phyloP scores from a whole-genome alignment of 2,797 vertebrate species.

The Anas acuta region DNA sequence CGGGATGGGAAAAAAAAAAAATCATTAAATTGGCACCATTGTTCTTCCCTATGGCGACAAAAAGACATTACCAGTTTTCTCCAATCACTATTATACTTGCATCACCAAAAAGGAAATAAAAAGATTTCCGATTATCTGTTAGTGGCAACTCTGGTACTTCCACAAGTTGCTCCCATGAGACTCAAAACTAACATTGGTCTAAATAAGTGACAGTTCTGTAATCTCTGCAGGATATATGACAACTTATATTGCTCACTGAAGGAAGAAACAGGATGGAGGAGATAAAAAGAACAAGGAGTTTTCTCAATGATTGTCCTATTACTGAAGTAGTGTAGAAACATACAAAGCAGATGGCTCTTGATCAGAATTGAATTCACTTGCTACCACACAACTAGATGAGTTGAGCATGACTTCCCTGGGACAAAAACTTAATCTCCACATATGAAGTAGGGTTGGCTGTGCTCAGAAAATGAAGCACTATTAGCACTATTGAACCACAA shows the following conservation, averaged over 20 bases:
- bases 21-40: conserved; percentile 45
- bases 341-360: not conserved
- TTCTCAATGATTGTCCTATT: not conserved
- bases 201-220: not conserved
- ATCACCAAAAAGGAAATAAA: conserved; percentile 25
- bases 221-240: not conserved
- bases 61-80: conserved; percentile 53
- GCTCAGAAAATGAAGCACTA: not conserved
- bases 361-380: not conserved
- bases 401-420: not conserved
- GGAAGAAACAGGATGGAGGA: not conserved
- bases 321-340: not conserved
- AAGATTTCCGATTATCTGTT: conserved; percentile 55
- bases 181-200: conserved; percentile 25
- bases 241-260: not conserved
- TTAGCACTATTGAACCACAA: not conserved
- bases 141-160: conserved; percentile 24
- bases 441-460: not conserved
- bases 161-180: conserved; percentile 20
- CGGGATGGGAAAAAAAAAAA: not conserved
- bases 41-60: conserved; percentile 47
- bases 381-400: not conserved
- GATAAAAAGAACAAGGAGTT: not conserved
- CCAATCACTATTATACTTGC: not conserved
- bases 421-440: not conserved